Base-by-base conservation (phyloP, 2,797 vertebrate species). In the Siniperca undulata region DNA sequence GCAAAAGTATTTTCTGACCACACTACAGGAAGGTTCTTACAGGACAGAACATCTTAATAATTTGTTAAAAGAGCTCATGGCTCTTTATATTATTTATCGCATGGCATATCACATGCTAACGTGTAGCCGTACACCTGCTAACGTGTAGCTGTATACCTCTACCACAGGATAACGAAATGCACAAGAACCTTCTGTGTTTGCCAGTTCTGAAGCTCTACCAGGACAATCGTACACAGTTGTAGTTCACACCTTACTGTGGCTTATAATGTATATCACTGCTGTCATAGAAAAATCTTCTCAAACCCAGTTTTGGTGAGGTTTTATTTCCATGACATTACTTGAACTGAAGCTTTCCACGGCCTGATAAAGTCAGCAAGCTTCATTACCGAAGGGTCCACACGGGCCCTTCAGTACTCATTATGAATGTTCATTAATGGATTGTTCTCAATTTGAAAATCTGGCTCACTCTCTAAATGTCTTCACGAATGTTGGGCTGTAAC, bases 271-370 rank as follows among this genome's bases (percentile, higher is more conserved):
- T 55, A 42, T 82, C 68, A 53, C 68, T 84, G 81, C 82, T 88
- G 80, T 87, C 70, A 70, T 17, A 44, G 66, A 79, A 78, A 81
- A 53, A 52, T 20, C 16, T 58, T 65, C 36, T 46, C 46, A 62
- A 69, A 58, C 58, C 24, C 62, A 24, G 66, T n/a, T 81, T 80
- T 84, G 48, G 20, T 34, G 44, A 80, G 64, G 58, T 76, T 83
- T 80, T 60, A 27, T 71, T 86, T 71, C 44, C 24, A 22, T 71
- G 79, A 83, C 53, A 27, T 91, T 86, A 93, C 91, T 92, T 92
- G 90, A 93, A 90, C 55, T 70, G 75, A 90, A 86, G 61, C 68
- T 80, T 82, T 83, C 73, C 48, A 50, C 12, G 22, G 77, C 60
- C 65, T 84, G 69, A 84, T 56, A 24, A 69, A 62, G 72, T 76